These are phyloP conservation scores for Parthenolecanium corni DNA, from an alignment of 2,888 invertebrate genomes.

Conservation along the genomic window DNA sequence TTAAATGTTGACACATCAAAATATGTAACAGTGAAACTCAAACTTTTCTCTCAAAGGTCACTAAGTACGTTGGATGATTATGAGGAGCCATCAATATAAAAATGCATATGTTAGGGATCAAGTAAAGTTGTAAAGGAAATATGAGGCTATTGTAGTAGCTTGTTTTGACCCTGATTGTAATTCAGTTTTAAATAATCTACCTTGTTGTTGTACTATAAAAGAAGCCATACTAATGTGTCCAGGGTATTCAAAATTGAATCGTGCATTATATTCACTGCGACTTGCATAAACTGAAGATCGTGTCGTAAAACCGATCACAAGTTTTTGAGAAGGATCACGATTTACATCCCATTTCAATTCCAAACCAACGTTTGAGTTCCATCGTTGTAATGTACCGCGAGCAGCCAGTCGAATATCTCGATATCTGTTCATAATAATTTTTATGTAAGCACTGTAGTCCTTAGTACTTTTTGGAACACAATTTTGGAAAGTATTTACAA, in stretches of 20 bases:
- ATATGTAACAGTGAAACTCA: too few relatives aligned
- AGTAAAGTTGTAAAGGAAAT: too few relatives aligned
- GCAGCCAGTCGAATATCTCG: slow-evolving; percentile 61
- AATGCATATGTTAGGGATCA: too few relatives aligned
- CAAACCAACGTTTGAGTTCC: slow-evolving; percentile 54
- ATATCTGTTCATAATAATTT: slow-evolving; percentile 42
- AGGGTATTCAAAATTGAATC: slow-evolving; percentile 52
- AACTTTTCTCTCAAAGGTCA: too few relatives aligned
- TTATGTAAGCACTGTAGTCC: too few relatives aligned
- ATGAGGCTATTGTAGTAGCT: too few relatives aligned
- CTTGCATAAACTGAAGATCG: slow-evolving; percentile 3
- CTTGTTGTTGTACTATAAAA: slow-evolving; percentile 49
- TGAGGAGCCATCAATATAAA: too few relatives aligned
- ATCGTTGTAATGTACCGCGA: slow-evolving; percentile 48
- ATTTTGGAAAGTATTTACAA: not conserved
- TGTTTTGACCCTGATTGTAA: too few relatives aligned
- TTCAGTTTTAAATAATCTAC: slow-evolving; percentile 36
- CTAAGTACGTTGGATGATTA: too few relatives aligned
- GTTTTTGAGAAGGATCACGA: slow-evolving; percentile 63
- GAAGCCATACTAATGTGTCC: slow-evolving; percentile 59
- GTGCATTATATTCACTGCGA: slow-evolving; percentile 24
- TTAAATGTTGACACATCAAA: too few relatives aligned
- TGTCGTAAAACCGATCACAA: slow-evolving; percentile 42
- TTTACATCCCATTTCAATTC: slow-evolving; percentile 79
- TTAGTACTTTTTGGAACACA: too few relatives aligned